phyloP scores from a whole-genome alignment of 2,888 invertebrate genomes.

The Sminthurides aquaticus region DNA sequence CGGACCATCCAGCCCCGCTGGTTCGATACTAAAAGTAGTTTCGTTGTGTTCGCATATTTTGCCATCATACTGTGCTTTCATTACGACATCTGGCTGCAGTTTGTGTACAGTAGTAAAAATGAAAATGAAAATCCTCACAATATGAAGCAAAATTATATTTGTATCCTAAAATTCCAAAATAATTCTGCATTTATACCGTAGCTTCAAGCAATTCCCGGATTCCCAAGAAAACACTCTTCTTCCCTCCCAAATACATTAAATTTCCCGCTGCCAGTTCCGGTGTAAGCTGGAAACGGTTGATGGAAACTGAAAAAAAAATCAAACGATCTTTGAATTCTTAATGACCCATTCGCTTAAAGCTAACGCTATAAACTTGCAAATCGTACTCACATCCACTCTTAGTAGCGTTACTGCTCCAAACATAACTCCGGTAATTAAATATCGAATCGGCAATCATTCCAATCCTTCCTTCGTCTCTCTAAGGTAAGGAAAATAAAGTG shows the following conservation, averaged over 20 bases:
- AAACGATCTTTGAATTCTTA: not conserved
- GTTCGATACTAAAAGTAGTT: conserved; percentile 16
- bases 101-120: not conserved
- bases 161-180: not conserved
- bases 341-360: not conserved
- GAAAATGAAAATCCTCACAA: too few relatives aligned
- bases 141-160: too few relatives aligned
- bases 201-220: conserved; percentile 3
- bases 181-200: not conserved
- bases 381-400: conserved; percentile 7
- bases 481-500: too few relatives aligned
- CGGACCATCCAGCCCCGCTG: conserved; percentile 23
- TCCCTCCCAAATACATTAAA: conserved; percentile 5
- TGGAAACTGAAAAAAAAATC: conserved; percentile 1
- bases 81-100: conserved; percentile 19
- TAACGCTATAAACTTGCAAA: not conserved
- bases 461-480: conserved; percentile 15
- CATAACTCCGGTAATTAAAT: conserved; percentile 6
- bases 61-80: conserved; percentile 17
- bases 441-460: conserved; percentile 17
- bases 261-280: not conserved
- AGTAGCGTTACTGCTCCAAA: conserved; percentile 6
- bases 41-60: conserved; percentile 17
- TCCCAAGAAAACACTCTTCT: conserved; percentile 9
- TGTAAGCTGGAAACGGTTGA: not conserved